Evolutionary conservation across 2,888 invertebrate genomes (phyloP).

Genomic region (Stramonita haemastoma): DNA sequence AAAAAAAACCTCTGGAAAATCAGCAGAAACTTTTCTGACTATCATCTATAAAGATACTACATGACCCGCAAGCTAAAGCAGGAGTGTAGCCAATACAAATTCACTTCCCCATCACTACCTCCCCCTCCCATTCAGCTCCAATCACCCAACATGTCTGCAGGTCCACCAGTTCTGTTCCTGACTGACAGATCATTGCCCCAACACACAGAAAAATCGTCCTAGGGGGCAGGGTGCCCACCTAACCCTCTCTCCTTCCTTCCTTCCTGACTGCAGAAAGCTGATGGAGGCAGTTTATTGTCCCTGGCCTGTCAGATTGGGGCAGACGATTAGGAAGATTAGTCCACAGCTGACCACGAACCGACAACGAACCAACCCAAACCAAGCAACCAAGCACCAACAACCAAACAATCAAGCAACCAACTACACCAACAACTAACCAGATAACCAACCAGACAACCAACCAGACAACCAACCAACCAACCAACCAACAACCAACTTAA

Average conservation of each 20-base stretch:
- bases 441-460: too few species aligned
- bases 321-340: conserved; percentile 17
- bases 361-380: neutral
- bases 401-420: too few species aligned
- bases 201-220: neutral
- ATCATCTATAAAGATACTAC: neutral
- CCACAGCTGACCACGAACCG: neutral
- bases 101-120: too few species aligned
- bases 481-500: too few species aligned
- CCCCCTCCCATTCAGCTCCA: too few species aligned
- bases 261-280: neutral
- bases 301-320: neutral
- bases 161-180: neutral
- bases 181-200: neutral
- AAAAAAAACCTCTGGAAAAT: neutral
- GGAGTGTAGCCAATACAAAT: neutral
- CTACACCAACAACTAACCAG: too few species aligned
- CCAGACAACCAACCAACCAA: too few species aligned
- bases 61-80: neutral
- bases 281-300: conserved; percentile 6
- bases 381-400: neutral
- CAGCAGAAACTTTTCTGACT: neutral
- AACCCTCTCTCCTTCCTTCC: neutral
- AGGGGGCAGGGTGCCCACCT: neutral
- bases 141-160: neutral